A percentile compares a stretch with the other conserved stretches of the same genome.
Evolutionary conservation across 1,140 invertebrate genomes (phyloP).

Genomic region (Diabrotica undecimpunctata): DNA sequence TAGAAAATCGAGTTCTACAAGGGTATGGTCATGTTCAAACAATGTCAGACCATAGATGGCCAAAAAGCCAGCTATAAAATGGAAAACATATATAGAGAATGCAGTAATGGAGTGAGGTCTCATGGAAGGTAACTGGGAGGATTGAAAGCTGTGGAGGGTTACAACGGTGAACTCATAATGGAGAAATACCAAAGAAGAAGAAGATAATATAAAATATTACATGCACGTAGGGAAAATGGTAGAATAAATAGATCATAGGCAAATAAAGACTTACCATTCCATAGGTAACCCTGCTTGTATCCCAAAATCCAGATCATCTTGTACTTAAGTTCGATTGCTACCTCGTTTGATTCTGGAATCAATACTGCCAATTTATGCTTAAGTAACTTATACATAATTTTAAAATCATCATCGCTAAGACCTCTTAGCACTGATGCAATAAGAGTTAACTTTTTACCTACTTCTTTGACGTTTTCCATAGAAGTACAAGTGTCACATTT

Average conservation of each 20-base stretch:
- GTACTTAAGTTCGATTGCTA: constrained; percentile 51
- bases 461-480: constrained; percentile 46
- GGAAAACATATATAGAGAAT: no score
- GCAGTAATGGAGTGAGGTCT: no score
- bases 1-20: no score
- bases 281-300: constrained; percentile 31
- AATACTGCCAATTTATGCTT: constrained; percentile 47
- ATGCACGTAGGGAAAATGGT: no score
- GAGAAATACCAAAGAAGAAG: no score
- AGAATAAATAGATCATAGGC: not conserved
- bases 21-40: no score
- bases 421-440: constrained; percentile 50
- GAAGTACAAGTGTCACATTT: constrained; percentile 51
- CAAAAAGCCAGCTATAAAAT: no score
- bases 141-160: no score
- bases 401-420: constrained; percentile 47
- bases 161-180: no score
- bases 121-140: no score
- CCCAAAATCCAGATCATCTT: constrained; percentile 40
- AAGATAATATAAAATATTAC: no score
- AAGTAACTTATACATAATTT: constrained; percentile 51
- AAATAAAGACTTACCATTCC: constrained; percentile 29
- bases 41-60: no score
- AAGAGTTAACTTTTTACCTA: constrained; percentile 40
- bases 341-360: constrained; percentile 53